Evolutionary conservation across 2,797 vertebrate species (phyloP).

Genomic region (Sebastes paucispinis): DNA sequence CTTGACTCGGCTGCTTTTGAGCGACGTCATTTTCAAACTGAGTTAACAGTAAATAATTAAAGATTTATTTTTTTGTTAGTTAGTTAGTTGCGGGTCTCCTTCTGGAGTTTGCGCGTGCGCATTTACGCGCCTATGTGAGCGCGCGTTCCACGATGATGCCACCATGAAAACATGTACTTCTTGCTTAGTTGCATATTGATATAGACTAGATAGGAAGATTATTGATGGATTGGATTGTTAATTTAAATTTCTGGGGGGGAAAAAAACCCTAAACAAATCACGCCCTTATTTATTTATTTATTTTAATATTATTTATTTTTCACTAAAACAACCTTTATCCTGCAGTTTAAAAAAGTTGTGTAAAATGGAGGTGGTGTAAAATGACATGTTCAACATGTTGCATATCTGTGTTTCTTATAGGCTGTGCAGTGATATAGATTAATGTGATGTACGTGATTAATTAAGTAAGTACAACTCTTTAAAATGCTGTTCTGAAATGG

Average conservation of each 20-base stretch:
- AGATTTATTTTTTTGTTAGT: neutral
- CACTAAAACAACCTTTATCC: neutral
- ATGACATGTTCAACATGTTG: too few relatives aligned
- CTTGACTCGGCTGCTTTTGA: slow-evolving; percentile 37
- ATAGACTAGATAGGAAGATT: too few relatives aligned
- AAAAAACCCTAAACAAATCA: neutral
- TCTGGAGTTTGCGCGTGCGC: neutral
- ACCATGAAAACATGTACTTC: neutral
- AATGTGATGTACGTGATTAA: too few relatives aligned
- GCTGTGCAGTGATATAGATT: too few relatives aligned
- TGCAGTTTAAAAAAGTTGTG: neutral
- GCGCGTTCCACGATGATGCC: neutral
- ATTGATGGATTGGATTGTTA: neutral
- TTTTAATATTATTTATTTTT: neutral
- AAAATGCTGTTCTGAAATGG: neutral
- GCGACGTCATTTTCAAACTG: slow-evolving; percentile 36
- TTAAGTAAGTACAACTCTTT: neutral
- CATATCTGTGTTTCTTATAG: too few relatives aligned
- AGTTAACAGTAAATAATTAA: slow-evolving; percentile 38
- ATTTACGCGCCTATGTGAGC: neutral
- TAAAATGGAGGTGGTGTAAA: too few relatives aligned
- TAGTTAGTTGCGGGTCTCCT: neutral
- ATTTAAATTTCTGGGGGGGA: neutral
- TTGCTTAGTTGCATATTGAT: neutral
- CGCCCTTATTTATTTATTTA: neutral